These are phyloP conservation scores for Brachionus koreanus DNA, from an alignment of 1,140 invertebrate genomes.

Conservation along the genomic window DNA sequence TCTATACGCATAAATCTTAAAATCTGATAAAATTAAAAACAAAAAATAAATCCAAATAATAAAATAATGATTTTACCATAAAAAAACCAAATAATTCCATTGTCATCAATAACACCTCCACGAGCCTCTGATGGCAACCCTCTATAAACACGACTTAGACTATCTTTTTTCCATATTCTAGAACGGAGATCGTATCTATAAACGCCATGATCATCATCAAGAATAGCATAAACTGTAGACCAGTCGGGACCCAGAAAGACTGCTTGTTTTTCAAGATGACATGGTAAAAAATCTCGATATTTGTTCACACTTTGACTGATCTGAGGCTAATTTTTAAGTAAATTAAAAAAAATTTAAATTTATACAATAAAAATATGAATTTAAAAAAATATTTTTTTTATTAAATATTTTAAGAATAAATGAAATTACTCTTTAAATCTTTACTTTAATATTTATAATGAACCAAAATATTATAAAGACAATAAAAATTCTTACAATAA, in stretches of 20 bases:
- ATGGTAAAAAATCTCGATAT: background rate
- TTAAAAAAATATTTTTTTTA: no score
- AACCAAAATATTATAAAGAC: no score
- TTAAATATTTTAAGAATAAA: no score
- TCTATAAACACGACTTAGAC: background rate
- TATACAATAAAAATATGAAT: no score
- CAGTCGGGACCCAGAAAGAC: background rate
- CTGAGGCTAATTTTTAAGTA: background rate
- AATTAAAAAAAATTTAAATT: no score
- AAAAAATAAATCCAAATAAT: background rate
- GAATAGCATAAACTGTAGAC: background rate
- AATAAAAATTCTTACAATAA: no score
- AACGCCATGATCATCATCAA: background rate
- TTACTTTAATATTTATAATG: background rate
- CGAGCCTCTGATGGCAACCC: background rate
- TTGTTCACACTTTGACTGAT: background rate
- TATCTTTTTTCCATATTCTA: background rate
- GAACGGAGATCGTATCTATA: background rate
- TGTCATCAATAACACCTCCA: background rate
- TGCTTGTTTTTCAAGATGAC: slow-evolving; percentile 4
- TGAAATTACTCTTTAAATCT: background rate
- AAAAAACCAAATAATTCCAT: slow-evolving; percentile 24
- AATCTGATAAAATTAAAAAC: background rate
- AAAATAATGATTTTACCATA: background rate
- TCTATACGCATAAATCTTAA: background rate